Base-by-base conservation (phyloP, 2,797 vertebrate species). In the Scleropages formosus region DNA sequence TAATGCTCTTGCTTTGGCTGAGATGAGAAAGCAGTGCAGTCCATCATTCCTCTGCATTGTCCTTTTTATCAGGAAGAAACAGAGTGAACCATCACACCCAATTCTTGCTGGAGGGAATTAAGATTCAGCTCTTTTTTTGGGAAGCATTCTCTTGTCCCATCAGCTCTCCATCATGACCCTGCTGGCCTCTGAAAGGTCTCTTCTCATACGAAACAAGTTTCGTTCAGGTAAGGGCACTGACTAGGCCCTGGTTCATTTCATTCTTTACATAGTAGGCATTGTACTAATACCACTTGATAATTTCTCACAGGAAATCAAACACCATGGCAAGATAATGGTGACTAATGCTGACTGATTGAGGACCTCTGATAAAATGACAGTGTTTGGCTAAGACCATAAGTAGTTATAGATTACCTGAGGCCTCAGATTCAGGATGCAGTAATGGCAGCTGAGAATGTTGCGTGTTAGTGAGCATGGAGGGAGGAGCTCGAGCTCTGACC, bases 161-260 rank as follows among this genome's bases (percentile, higher is more conserved):
- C 46, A 53, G 31, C 62, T 67, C 15, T 31, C 78, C 80, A 49
- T 74, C 84, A 95, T 96, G 95, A 95, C 95, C 24, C 92, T 96
- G 84, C 88, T 93, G 80, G 93, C 94, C 79, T 94, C 94, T 16
- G 93, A 96, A 89, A 94, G 93, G 87, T 96, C 95, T 1, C 91
- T 95, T 79, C 93, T 96, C 86, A 96, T 97, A 88, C 91, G 94
- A 79, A 96, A 93, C 91, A 96, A 95, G 89, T 96, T 96, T 85
- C 94, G 94, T 82, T 95, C 95, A 87, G 95, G 95, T 96, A 92
- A 95, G 94, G 76, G 46, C 15, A 24, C 27, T 24, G 22, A 39
- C 58, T 62, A 44, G 12, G 18, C 12, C 15, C 24, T 27, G 10
- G 59, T 31, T 39, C 1, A 11, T 10, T 12, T 31, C 20, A 44